Evolutionary conservation across 2,888 invertebrate species (phyloP).

Genomic region (Melieria crassipennis): DNA sequence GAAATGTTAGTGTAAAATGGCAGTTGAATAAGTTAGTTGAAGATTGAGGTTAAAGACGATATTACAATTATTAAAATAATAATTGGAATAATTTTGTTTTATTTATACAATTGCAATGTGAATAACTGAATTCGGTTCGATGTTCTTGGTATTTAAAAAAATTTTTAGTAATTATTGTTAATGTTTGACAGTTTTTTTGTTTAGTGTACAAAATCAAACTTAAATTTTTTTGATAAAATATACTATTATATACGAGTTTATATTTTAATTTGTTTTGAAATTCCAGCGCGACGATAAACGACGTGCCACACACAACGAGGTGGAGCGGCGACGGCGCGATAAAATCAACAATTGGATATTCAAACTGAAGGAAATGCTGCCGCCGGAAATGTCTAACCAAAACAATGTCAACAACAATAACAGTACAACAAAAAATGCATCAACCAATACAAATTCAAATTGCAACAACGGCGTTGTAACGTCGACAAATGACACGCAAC

Average conservation of each 20-base stretch:
- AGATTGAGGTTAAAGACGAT: no score
- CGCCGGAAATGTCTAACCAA: constrained; percentile 65
- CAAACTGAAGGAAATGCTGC: constrained; percentile 89
- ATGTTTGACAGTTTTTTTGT: not conserved
- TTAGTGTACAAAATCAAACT: not conserved
- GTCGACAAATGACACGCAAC: constrained; percentile 21
- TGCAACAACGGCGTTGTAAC: constrained; percentile 2
- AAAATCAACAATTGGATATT: constrained; percentile 98
- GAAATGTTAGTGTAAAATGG: no score
- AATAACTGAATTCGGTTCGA: no score
- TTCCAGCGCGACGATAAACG: constrained; percentile 83
- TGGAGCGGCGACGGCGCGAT: constrained; percentile 90
- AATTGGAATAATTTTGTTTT: no score
- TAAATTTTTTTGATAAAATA: not conserved
- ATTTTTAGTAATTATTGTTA: no score
- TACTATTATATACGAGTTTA: not conserved
- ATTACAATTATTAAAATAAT: no score
- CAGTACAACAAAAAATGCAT: not conserved
- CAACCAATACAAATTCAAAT: constrained; percentile 16
- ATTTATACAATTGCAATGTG: no score
- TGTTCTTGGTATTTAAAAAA: no score
- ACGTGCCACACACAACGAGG: constrained; percentile 94
- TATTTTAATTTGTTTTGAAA: not conserved
- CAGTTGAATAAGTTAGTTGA: no score
- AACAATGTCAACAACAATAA: constrained; percentile 14